phyloP scores from a whole-genome alignment of 2,888 invertebrate species.

The Mesorhabditis belari region DNA sequence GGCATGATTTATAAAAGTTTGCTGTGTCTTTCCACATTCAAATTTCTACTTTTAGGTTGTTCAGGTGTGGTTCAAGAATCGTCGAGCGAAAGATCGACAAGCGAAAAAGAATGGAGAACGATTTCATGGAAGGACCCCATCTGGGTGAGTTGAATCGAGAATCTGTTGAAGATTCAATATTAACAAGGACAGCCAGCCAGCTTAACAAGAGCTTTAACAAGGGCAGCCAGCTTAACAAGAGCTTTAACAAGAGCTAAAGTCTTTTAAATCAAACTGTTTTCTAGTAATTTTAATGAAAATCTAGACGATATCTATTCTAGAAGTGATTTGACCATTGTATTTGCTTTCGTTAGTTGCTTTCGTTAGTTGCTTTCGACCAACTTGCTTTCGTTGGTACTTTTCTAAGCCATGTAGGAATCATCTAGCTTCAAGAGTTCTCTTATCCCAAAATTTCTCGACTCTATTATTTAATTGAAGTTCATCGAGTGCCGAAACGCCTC shows the following conservation, averaged over 20 bases:
- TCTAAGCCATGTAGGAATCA: neutral
- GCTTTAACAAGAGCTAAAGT: neutral
- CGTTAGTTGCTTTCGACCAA: too few relatives aligned
- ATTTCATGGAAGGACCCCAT: slow-evolving; percentile 6
- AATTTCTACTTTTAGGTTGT: slow-evolving; percentile 7
- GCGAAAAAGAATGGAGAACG: slow-evolving; percentile 19
- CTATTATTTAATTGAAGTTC: neutral
- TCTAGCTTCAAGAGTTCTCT: neutral
- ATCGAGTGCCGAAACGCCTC: slow-evolving; percentile 18
- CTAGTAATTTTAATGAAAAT: too few relatives aligned
- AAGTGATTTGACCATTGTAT: too few relatives aligned
- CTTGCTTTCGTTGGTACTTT: neutral
- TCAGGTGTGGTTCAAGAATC: slow-evolving; percentile 47
- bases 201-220: too few relatives aligned
- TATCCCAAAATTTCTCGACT: neutral
- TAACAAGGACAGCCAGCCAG: too few relatives aligned
- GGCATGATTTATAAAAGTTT: slow-evolving; percentile 1
- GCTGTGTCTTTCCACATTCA: neutral
- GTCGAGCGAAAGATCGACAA: slow-evolving; percentile 36
- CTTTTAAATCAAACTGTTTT: neutral
- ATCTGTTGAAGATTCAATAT: neutral
- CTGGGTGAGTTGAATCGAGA: slow-evolving; percentile 5
- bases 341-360: too few relatives aligned
- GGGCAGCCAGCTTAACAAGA: too few relatives aligned
- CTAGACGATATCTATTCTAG: too few relatives aligned